These are phyloP conservation scores for Thamnophis sirtalis DNA, from an alignment of 2,113 vertebrate species.

Conservation along the genomic window DNA sequence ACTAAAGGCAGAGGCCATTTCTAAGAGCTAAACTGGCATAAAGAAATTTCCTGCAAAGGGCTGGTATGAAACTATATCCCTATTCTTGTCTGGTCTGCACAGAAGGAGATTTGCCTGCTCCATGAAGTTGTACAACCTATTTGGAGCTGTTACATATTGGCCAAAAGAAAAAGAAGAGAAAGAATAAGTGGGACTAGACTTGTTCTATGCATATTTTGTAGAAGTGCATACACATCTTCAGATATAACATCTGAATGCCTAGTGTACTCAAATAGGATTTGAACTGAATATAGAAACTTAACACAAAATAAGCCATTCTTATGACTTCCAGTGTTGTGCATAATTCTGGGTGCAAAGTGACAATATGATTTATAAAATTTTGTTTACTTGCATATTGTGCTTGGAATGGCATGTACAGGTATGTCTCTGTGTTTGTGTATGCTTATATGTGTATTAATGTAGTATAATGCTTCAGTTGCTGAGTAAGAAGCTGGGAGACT, in stretches of 20 bases:
- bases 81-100: background rate
- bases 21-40: background rate
- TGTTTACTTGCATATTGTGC: background rate
- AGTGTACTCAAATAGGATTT: background rate
- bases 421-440: background rate
- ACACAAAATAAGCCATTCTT: background rate
- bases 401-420: background rate
- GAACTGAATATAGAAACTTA: background rate
- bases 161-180: background rate
- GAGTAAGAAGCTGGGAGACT: background rate
- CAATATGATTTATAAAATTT: background rate
- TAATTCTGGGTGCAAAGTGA: background rate
- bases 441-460: background rate
- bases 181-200: background rate
- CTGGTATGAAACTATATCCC: background rate
- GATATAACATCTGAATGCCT: background rate
- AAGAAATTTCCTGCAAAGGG: background rate
- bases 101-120: background rate
- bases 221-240: background rate
- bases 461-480: background rate
- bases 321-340: background rate
- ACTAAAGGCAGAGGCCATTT: background rate
- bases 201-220: background rate
- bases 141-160: background rate
- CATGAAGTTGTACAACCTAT: background rate